These are phyloP conservation scores for Epizoanthus scotinus DNA, from an alignment of 92 coral and sea anemone genomes.

Conservation along the genomic window DNA sequence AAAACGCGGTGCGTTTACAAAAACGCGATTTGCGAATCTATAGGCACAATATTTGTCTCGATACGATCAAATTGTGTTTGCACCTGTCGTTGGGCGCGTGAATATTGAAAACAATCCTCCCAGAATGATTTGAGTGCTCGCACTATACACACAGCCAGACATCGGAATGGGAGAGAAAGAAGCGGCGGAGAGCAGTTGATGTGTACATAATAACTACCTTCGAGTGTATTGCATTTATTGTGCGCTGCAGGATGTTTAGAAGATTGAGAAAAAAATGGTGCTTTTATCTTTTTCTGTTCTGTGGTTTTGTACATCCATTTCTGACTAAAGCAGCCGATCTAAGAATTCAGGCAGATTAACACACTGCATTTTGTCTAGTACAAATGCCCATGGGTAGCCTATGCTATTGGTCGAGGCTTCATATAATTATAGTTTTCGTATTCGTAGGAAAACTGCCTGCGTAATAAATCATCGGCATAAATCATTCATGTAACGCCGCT, in stretches of 20 bases:
- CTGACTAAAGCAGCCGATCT: not conserved
- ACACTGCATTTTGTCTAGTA: not conserved
- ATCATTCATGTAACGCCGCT: slow-evolving; percentile 34
- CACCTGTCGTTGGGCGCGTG: slow-evolving; percentile 23
- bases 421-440: not conserved
- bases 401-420: slow-evolving; percentile 18
- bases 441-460: slow-evolving; percentile 10
- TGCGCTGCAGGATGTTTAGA: slow-evolving; percentile 38
- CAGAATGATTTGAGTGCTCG: slow-evolving; percentile 15
- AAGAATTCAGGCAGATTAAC: slow-evolving; percentile 2
- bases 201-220: not conserved
- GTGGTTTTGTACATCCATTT: not conserved
- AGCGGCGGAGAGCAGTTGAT: not conserved
- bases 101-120: slow-evolving; percentile 19
- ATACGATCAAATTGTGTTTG: slow-evolving; percentile 33
- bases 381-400: not conserved
- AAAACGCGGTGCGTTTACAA: slow-evolving; percentile 28
- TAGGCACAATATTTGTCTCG: slow-evolving; percentile 13
- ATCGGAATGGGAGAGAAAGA: slow-evolving; percentile 11
- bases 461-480: slow-evolving; percentile 28
- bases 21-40: slow-evolving; percentile 29
- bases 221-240: slow-evolving; percentile 26
- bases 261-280: slow-evolving; percentile 18
- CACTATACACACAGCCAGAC: slow-evolving; percentile 24
- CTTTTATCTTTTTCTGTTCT: slow-evolving; percentile 23